Conservation (phyloP, 2,113 vertebrate genomes). For the Telmatochromis sp. region DNA sequence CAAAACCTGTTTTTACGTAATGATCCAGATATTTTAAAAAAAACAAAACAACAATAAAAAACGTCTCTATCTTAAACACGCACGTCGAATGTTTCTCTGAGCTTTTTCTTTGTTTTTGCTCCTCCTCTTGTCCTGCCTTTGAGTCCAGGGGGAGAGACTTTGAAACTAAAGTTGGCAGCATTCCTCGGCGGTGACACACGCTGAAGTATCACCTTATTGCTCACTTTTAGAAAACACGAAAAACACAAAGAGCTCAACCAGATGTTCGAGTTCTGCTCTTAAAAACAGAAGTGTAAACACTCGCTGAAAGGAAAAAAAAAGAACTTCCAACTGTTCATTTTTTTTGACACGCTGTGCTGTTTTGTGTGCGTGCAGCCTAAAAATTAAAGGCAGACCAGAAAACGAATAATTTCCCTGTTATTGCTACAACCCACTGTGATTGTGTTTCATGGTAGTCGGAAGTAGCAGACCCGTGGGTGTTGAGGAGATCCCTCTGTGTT, state of each 20-base stretch:
- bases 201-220: conserved; percentile 41
- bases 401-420: neutral
- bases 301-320: neutral
- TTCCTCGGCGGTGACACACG: conserved; percentile 54
- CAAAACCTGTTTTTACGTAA: conserved; percentile 86
- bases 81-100: conserved; percentile 24
- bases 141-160: conserved; percentile 34
- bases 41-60: neutral
- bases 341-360: neutral
- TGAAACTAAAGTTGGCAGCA: conserved; percentile 51
- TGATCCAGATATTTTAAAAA: conserved; percentile 50
- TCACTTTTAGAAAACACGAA: conserved; percentile 8
- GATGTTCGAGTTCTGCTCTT: conserved; percentile 23
- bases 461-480: neutral
- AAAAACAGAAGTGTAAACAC: neutral
- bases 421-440: neutral
- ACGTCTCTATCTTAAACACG: conserved; percentile 22
- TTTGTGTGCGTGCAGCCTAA: neutral
- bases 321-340: neutral
- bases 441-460: neutral
- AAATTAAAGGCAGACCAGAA: neutral
- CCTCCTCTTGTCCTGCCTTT: conserved; percentile 13
- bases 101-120: conserved; percentile 23
- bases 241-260: conserved; percentile 31
- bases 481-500: conserved; percentile 34